Conservation (phyloP, 2,888 invertebrate genomes). For the Dicycla oo region DNA sequence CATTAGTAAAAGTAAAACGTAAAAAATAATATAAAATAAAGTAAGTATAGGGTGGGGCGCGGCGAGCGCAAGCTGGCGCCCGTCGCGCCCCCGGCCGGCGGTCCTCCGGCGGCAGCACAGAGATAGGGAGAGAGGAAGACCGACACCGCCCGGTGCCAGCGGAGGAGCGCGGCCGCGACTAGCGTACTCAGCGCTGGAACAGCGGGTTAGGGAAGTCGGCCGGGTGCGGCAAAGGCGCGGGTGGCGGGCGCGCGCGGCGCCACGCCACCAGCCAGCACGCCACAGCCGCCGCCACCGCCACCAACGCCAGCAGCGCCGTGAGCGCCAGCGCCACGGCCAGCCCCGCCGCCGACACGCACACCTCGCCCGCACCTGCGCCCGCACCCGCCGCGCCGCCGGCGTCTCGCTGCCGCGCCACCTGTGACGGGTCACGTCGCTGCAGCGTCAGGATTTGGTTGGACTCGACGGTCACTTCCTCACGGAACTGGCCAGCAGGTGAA, state of each 20-base stretch:
- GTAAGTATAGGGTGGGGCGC: conserved; percentile 81
- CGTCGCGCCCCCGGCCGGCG: conserved; percentile 86
- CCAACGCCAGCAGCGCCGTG: conserved; percentile 97
- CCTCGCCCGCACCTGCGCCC: conserved; percentile 92
- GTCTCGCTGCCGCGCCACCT: conserved; percentile 94
- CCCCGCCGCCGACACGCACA: conserved; percentile 98
- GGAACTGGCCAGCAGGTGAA: conserved; percentile 94
- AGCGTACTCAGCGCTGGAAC: conserved; percentile 91
- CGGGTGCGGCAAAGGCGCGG: conserved; percentile 98
- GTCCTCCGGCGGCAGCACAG: conserved; percentile 89
- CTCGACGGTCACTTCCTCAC: conserved; percentile 98
- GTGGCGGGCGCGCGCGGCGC: conserved; percentile 95
- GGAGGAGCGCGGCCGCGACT: conserved; percentile 88
- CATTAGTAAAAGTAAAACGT: conserved; percentile 80
- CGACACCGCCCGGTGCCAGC: conserved; percentile 89
- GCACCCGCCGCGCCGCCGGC: conserved; percentile 90
- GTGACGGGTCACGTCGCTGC: conserved; percentile 95
- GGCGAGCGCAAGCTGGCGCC: conserved; percentile 84
- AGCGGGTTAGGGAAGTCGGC: conserved; percentile 98
- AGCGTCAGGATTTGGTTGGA: conserved; percentile 97
- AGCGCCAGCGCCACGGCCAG: conserved; percentile 97
- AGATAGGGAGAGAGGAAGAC: conserved; percentile 86
- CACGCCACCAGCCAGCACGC: conserved; percentile 99
- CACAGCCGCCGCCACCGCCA: conserved; percentile 98
- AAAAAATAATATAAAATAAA: conserved; percentile 78